Evolutionary conservation across 2,888 invertebrate genomes (phyloP).

Genomic region (Scaptomyza cyrtandrae): DNA sequence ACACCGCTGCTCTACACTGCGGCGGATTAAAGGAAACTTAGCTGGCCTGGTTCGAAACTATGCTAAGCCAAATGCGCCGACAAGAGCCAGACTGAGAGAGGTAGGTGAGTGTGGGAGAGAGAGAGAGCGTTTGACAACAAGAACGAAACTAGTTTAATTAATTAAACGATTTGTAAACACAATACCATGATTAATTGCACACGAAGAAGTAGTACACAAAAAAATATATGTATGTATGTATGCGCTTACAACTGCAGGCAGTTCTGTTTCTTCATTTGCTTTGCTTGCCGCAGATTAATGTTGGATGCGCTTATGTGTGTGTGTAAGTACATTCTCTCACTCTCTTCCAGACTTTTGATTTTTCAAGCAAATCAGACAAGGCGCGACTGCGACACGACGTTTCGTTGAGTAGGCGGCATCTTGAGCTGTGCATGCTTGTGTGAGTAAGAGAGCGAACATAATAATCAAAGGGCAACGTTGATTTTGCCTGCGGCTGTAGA

Average conservation of each 20-base stretch:
- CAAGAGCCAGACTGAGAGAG: neutral
- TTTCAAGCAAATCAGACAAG: slow-evolving; percentile 41
- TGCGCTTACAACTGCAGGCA: slow-evolving; percentile 7
- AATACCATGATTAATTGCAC: slow-evolving; percentile 62
- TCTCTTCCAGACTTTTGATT: slow-evolving; percentile 41
- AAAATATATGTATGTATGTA: neutral
- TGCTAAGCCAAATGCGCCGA: slow-evolving; percentile 38
- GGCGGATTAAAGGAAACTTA: slow-evolving; percentile 19
- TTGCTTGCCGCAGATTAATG: slow-evolving; percentile 28
- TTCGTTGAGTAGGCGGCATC: slow-evolving; percentile 62
- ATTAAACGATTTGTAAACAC: slow-evolving; percentile 74
- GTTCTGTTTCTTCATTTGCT: slow-evolving; percentile 37
- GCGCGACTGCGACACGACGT: slow-evolving; percentile 23
- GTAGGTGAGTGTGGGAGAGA: neutral
- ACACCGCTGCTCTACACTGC: neutral
- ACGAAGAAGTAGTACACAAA: neutral
- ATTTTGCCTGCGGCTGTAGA: slow-evolving; percentile 43
- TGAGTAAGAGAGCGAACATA: slow-evolving; percentile 26
- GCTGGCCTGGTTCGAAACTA: slow-evolving; percentile 27
- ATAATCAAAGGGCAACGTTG: slow-evolving; percentile 54
- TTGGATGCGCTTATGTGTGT: slow-evolving; percentile 27
- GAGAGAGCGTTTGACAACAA: slow-evolving; percentile 1
- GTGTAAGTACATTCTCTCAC: slow-evolving; percentile 24
- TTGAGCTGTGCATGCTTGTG: slow-evolving; percentile 28
- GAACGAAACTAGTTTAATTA: slow-evolving; percentile 45